Percentiles rank a stretch among this genome's conserved stretches.
Conservation (phyloP, 2,888 invertebrate genomes). For the Nemurella pictetii region DNA sequence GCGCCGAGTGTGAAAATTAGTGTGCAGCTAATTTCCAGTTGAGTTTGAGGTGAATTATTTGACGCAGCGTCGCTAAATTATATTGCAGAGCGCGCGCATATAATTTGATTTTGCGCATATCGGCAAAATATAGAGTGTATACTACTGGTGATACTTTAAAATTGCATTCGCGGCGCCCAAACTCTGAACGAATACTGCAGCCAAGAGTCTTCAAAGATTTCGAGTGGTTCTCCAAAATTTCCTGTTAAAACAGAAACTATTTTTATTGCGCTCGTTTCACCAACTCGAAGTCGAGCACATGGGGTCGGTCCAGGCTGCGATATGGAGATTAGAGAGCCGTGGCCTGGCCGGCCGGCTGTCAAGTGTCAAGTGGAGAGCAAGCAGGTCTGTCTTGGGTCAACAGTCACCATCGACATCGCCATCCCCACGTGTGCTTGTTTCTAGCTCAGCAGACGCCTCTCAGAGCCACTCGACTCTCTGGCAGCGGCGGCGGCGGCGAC, state of each 20-base stretch:
- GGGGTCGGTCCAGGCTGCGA: neutral
- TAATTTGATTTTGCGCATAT: neutral
- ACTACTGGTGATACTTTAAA: too few species aligned
- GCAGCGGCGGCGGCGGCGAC: neutral
- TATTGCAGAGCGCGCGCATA: neutral
- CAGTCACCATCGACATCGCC: neutral
- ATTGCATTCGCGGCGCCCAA: neutral
- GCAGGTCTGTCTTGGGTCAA: slow-evolving; percentile 2
- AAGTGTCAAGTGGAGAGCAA: slow-evolving; percentile 3
- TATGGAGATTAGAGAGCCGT: too few species aligned
- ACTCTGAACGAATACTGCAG: neutral
- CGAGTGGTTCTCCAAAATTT: neutral
- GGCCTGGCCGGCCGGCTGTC: neutral
- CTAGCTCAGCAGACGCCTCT: neutral
- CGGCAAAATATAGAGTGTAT: neutral
- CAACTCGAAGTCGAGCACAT: neutral
- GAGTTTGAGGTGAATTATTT: neutral
- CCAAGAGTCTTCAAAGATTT: neutral
- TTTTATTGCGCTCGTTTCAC: neutral
- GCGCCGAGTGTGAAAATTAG: neutral
- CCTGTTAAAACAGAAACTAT: neutral
- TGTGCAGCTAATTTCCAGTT: neutral
- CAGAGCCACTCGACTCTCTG: neutral
- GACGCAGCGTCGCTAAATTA: neutral
- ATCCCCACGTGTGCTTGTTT: neutral